Base-by-base conservation (phyloP, 2,888 invertebrate genomes). In the Lasioglossum oenotherae region DNA sequence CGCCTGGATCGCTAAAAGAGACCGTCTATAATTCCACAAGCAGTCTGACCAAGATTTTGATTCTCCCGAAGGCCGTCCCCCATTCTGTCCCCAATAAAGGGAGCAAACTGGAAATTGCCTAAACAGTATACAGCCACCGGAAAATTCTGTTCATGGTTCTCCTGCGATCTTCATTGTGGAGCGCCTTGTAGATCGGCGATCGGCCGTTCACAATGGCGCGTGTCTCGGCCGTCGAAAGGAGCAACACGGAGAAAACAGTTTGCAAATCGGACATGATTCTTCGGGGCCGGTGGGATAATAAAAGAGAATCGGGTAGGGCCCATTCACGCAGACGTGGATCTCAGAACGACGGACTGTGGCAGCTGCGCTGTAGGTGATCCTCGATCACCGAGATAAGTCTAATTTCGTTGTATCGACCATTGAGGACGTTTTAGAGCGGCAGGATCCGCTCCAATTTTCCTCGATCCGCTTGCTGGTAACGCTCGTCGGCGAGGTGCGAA, bases 311-410 rank as follows among this genome's bases (percentile, higher is more conserved):
- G 49, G 72, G 71, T 57, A 67, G 77, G 72, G 76, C 60, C 81
- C 82, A 85, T 89, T 87, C 80, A 87, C 74, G 81, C 53, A 72
- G 27, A 76, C 81, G 80, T 38, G 85, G 46, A 71, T 41, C 73
- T 81, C 84, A 81, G 77, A 31, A 49, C 53, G 38, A 3, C 10
- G 64, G 74, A 44, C 69, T 19, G 23, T 27, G 76, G n/a, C 86
- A 84, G 88, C 87, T 84, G 87, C 86, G 81, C n/a, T 6, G 64
- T 16, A 31, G 53, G 44, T 41, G 80, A 64, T 57, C 81, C 88
- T 35, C 88, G 95, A 95, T 94, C 92, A 91, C 89, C 85, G 78
- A 93, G 95, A 95, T 95, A 94, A 94, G 93, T 92, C 94, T 94
- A 94, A 95, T 94, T 95, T 94, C 92, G 88, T 87, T 88, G 80